Evolutionary conservation across 2,797 vertebrate species (phyloP).

Genomic region (Halcyon smyrnensis): DNA sequence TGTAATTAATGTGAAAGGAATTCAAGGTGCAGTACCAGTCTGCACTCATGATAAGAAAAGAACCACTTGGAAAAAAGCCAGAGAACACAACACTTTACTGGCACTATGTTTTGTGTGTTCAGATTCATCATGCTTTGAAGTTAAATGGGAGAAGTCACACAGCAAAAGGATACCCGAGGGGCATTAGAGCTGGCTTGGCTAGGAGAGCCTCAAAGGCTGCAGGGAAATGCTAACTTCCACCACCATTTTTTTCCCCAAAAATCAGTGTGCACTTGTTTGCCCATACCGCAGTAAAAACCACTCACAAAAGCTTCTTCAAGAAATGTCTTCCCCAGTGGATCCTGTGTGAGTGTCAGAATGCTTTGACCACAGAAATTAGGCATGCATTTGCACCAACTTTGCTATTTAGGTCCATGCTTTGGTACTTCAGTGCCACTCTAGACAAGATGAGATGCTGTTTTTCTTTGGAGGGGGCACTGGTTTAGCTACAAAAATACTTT

Average conservation of each 20-base stretch:
- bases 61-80: neutral
- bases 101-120: neutral
- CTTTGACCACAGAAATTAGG: neutral
- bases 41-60: neutral
- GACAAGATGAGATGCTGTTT: neutral
- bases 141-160: neutral
- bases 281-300: neutral
- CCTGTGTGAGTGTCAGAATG: neutral
- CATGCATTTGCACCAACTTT: neutral
- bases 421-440: neutral
- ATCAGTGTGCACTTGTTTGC: neutral
- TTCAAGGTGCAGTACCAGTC: neutral
- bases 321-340: neutral
- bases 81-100: neutral
- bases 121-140: neutral
- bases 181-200: neutral
- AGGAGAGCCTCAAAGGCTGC: neutral
- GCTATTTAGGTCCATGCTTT: neutral
- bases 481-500: neutral
- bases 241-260: neutral
- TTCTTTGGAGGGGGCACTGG: neutral
- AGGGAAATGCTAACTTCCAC: neutral
- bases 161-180: neutral
- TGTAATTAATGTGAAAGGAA: neutral
- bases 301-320: neutral